These are phyloP conservation scores for Andrena flavipes DNA, from an alignment of 2,888 invertebrate genomes.

Conservation along the genomic window DNA sequence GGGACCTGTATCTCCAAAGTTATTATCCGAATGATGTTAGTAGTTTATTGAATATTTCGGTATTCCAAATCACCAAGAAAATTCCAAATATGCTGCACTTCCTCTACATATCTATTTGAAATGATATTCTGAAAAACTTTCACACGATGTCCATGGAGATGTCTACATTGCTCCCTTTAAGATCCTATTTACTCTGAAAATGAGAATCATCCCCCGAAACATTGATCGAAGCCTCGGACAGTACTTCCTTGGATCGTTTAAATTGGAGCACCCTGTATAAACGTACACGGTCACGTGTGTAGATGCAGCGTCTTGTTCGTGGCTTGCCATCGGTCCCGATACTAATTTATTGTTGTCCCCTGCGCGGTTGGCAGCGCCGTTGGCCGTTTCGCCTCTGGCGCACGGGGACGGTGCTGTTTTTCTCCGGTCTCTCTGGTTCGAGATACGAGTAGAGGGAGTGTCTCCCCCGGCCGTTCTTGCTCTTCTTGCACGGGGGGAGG, in stretches of 20 bases:
- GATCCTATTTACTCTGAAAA: no score
- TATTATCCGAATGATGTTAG: no score
- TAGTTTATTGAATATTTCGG: no score
- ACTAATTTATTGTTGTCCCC: constrained; percentile 72
- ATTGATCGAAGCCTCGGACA: neutral
- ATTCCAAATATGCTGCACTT: no score
- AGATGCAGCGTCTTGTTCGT: constrained; percentile 47
- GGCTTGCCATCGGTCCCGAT: constrained; percentile 63
- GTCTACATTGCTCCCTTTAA: no score
- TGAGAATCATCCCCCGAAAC: no score
- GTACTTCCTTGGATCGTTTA: neutral
- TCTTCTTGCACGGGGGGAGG: constrained; percentile 45
- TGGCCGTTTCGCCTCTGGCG: constrained; percentile 48
- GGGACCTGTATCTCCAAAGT: no score
- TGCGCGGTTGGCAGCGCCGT: constrained; percentile 35
- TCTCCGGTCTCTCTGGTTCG: constrained; percentile 32
- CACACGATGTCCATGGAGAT: no score
- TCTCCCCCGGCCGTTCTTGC: constrained; percentile 48
- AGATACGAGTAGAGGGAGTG: constrained; percentile 37
- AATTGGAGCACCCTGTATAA: neutral
- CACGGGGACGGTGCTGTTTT: constrained; percentile 40
- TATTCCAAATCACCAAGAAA: no score
- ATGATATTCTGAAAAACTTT: no score
- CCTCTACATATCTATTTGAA: no score
- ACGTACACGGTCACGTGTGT: neutral